Evolutionary conservation across 2,797 vertebrate genomes (phyloP).

Genomic region (Danio aesculapii): DNA sequence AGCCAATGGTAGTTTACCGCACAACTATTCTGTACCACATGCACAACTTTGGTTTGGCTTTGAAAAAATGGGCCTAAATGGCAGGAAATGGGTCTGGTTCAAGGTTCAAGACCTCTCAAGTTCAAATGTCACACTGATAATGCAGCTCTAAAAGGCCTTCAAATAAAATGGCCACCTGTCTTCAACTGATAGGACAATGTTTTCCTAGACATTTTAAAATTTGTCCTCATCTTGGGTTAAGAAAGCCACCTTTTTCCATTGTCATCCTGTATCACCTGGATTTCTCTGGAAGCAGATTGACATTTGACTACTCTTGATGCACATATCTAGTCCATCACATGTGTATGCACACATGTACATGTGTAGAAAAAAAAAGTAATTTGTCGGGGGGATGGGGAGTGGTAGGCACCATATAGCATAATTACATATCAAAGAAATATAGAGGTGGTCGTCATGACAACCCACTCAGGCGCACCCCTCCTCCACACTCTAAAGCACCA

Average conservation of each 20-base stretch:
- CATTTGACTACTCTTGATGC: neutral
- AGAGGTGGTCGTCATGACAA: conserved; percentile 80
- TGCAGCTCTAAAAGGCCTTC: conserved; percentile 33
- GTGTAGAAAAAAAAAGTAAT: conserved; percentile 68
- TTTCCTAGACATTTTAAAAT: neutral
- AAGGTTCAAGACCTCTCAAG: conserved; percentile 56
- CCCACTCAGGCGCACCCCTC: conserved; percentile 71
- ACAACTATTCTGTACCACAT: neutral
- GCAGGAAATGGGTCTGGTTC: neutral
- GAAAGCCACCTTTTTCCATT: neutral
- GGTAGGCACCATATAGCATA: conserved; percentile 73
- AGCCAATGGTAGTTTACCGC: conserved; percentile 3
- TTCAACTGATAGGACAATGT: neutral
- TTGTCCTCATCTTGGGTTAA: neutral
- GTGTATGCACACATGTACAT: neutral
- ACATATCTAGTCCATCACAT: neutral
- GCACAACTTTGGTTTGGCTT: neutral
- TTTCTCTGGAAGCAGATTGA: neutral
- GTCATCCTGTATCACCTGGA: neutral
- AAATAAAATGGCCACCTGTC: conserved; percentile 37
- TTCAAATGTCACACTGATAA: conserved; percentile 37
- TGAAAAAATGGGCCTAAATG: neutral
- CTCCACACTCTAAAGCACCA: conserved; percentile 62
- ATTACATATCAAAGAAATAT: conserved; percentile 79
- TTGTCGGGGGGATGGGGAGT: conserved; percentile 49